These are phyloP conservation scores for Taenioides sp. DNA, from an alignment of 2,797 vertebrate species.

Conservation along the genomic window DNA sequence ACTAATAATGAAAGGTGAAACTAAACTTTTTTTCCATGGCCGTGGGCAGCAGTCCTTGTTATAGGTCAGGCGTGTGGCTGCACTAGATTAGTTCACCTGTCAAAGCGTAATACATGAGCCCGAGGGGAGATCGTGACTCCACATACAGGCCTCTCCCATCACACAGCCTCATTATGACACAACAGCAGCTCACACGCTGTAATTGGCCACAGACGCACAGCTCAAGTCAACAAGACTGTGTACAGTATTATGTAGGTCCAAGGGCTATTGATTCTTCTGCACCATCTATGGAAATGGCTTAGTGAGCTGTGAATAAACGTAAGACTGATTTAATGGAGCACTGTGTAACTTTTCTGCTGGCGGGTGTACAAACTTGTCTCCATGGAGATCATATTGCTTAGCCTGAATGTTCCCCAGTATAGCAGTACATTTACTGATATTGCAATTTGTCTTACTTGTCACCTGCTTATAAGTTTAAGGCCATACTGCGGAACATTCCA, in stretches of 20 bases:
- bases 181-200: not conserved
- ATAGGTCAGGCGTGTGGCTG: not conserved
- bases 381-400: no score
- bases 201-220: not conserved
- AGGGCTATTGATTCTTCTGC: not conserved
- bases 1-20: not conserved
- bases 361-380: no score
- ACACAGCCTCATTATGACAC: not conserved
- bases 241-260: not conserved
- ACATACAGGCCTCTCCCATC: not conserved
- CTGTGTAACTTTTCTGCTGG: no score
- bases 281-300: not conserved
- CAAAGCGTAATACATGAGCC: not conserved
- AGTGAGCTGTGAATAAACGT: not conserved
- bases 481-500: no score
- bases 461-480: no score
- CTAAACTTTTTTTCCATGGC: not conserved
- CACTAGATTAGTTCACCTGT: slow-evolving; percentile 6
- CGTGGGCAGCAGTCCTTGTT: not conserved
- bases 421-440: no score
- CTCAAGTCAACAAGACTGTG: not conserved
- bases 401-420: no score
- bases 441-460: no score
- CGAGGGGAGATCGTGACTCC: not conserved
- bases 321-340: no score